Percentiles rank a stretch among this genome's conserved stretches.
Conservation (phyloP, 2,888 invertebrate genomes). For the Augochlorella aurata region DNA sequence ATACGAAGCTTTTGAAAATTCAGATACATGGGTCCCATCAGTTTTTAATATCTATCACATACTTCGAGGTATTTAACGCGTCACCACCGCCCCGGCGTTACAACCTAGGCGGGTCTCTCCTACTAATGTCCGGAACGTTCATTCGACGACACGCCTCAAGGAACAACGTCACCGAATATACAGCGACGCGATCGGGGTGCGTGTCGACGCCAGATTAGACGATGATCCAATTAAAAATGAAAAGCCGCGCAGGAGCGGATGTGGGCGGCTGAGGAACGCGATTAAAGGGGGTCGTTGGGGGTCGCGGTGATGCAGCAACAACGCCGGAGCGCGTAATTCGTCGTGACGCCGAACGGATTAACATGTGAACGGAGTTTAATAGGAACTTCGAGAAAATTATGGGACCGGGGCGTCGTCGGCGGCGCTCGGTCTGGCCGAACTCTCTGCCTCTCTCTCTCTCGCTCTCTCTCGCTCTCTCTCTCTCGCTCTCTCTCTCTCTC, state of each 20-base stretch:
- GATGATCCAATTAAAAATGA: slow-evolving; percentile 9
- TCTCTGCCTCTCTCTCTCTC: neutral
- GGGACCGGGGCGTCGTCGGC: slow-evolving; percentile 17
- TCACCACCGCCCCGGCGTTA: too few relatives aligned
- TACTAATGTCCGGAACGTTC: too few relatives aligned
- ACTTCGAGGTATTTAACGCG: too few relatives aligned
- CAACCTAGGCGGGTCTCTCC: too few relatives aligned
- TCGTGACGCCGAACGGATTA: slow-evolving; percentile 45
- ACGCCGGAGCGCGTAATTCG: slow-evolving; percentile 17
- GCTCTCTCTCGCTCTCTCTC: neutral
- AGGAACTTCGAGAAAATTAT: slow-evolving; percentile 43
- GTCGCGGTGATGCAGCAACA: neutral
- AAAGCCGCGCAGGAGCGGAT: neutral
- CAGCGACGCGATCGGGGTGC: neutral
- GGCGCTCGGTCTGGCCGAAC: neutral
- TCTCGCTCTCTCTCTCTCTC: neutral
- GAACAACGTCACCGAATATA: neutral
- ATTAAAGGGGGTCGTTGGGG: neutral
- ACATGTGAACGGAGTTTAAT: slow-evolving; percentile 44
- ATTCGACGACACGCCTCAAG: neutral
- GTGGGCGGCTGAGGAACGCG: neutral
- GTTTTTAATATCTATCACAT: too few relatives aligned
- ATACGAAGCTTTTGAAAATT: too few relatives aligned
- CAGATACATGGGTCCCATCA: too few relatives aligned
- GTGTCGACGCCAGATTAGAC: slow-evolving; percentile 7